Percentiles rank a stretch among this genome's conserved stretches.
Evolutionary conservation across 1,140 invertebrate species (phyloP).

Genomic region (Papilio polyxenes): DNA sequence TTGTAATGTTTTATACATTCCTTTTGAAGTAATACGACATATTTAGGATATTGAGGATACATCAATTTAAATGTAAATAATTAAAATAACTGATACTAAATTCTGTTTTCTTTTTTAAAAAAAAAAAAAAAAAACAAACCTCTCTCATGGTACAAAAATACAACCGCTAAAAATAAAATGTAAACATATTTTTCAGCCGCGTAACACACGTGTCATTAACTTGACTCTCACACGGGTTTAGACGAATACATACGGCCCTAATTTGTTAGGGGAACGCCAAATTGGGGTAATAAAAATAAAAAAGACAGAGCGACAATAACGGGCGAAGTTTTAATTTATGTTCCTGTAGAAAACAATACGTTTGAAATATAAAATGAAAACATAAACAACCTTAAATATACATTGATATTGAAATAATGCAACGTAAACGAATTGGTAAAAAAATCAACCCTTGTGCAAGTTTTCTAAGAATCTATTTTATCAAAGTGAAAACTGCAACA

Average conservation of each 20-base stretch:
- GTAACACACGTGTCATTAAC: constrained; percentile 23
- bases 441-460: too few relatives aligned
- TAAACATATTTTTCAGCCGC: constrained; percentile 8
- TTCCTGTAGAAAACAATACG: neutral
- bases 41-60: neutral
- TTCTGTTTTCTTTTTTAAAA: neutral
- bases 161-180: neutral
- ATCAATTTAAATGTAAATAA: neutral
- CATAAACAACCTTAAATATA: neutral
- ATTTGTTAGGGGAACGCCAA: constrained; percentile 12
- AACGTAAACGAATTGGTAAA: too few relatives aligned
- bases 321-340: neutral
- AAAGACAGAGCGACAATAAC: constrained; percentile 3
- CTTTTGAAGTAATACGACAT: too few relatives aligned
- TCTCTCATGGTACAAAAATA: constrained; percentile 7
- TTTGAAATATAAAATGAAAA: neutral
- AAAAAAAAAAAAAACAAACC: neutral
- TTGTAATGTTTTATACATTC: neutral
- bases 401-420: too few relatives aligned
- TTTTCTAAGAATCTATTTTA: too few relatives aligned
- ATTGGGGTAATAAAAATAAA: constrained; percentile 17
- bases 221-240: constrained; percentile 16
- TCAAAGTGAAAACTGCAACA: too few relatives aligned
- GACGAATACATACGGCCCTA: constrained; percentile 22
- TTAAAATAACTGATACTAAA: neutral